A percentile compares a stretch with the other conserved stretches of the same genome.
phyloP scores from a whole-genome alignment of 2,888 invertebrate genomes.

The Himalopsyche tibetana region DNA sequence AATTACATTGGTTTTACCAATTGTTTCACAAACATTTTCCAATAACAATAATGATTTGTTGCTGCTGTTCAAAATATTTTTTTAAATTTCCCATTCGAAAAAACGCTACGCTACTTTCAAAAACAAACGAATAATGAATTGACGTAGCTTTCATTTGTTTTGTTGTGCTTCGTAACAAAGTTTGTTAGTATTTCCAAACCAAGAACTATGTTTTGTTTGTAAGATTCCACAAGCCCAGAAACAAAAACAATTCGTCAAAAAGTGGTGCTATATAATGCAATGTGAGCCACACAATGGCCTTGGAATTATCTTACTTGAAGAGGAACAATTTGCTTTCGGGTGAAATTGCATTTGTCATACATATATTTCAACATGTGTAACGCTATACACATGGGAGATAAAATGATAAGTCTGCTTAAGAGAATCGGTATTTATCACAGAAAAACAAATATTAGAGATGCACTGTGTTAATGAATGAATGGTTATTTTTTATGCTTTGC shows the following conservation, averaged over 20 bases:
- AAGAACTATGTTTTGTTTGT: background rate
- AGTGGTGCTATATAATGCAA: background rate
- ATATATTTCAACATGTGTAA: too few species aligned
- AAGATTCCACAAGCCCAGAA: background rate
- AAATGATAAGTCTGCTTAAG: too few species aligned
- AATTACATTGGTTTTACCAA: too few species aligned
- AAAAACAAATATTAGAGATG: too few species aligned
- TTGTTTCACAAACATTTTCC: too few species aligned
- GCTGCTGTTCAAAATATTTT: background rate
- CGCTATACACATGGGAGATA: too few species aligned
- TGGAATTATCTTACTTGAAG: background rate
- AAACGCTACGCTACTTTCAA: background rate
- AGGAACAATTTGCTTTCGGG: background rate
- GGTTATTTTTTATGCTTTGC: too few species aligned
- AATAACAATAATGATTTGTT: too few species aligned
- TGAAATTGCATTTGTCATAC: background rate
- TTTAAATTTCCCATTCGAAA: background rate
- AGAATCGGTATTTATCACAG: too few species aligned
- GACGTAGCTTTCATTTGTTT: background rate
- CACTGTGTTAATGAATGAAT: too few species aligned
- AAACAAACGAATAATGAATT: background rate
- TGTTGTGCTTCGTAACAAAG: background rate
- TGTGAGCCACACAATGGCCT: background rate
- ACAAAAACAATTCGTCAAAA: slow-evolving; percentile 17
- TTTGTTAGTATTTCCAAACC: background rate